Percentiles rank a stretch among this genome's conserved stretches.
phyloP scores from a whole-genome alignment of 2,888 invertebrate species.

The Polydrusus cervinus region DNA sequence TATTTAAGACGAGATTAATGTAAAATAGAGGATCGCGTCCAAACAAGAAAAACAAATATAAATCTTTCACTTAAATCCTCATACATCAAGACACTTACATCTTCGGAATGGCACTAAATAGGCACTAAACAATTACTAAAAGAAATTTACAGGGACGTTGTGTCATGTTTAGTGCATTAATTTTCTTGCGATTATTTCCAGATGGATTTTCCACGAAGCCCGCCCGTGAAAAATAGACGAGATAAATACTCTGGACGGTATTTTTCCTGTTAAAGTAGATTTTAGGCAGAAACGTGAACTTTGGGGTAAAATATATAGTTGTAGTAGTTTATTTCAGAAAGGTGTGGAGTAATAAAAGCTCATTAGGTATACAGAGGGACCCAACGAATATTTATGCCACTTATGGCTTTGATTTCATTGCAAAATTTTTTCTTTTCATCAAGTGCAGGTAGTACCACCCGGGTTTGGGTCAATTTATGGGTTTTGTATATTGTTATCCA shows the following conservation, averaged over 20 bases:
- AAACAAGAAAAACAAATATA: slow-evolving; percentile 33
- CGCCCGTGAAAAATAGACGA: not conserved
- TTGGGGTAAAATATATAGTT: no score
- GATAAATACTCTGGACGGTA: not conserved
- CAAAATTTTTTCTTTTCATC: no score
- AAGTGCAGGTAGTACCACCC: no score
- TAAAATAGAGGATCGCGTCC: slow-evolving; percentile 17
- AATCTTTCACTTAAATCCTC: slow-evolving; percentile 37
- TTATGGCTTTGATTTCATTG: no score
- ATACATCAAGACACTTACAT: slow-evolving; percentile 30
- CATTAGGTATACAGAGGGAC: no score
- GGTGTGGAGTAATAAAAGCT: no score
- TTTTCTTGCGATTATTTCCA: slow-evolving; percentile 35
- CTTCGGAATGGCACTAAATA: slow-evolving; percentile 32
- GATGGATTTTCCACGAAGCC: slow-evolving; percentile 24
- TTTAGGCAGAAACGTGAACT: not conserved
- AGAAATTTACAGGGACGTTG: slow-evolving; percentile 35
- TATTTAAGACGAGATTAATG: slow-evolving; percentile 11
- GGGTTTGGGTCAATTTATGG: no score
- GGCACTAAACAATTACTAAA: slow-evolving; percentile 35
- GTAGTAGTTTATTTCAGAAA: no score
- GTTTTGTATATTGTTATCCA: no score
- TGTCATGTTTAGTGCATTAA: slow-evolving; percentile 32
- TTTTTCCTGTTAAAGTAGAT: not conserved
- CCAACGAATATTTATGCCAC: no score